Percentiles rank a stretch among this genome's conserved stretches.
Evolutionary conservation across 2,888 invertebrate genomes (phyloP).

Genomic region (Lypha dubia): DNA sequence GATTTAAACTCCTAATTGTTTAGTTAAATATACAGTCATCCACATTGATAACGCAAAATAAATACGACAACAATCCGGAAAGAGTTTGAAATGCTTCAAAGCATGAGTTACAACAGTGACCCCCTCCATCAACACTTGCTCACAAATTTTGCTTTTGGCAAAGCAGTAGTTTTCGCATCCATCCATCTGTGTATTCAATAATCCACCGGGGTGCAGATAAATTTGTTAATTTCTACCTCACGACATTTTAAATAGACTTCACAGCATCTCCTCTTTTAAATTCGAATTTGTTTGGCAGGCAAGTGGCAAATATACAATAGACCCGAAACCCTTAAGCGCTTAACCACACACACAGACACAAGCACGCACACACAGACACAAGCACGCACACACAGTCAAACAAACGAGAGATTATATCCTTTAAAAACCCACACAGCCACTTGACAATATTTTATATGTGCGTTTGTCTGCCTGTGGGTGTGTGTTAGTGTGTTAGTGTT

Average conservation of each 20-base stretch:
- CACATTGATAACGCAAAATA: background rate
- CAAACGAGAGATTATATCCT: constrained; percentile 19
- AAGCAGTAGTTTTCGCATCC: no score
- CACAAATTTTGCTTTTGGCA: no score
- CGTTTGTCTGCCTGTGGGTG: no score
- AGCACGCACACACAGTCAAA: constrained; percentile 2
- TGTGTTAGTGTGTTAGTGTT: background rate
- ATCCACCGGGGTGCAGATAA: background rate
- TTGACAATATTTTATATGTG: background rate
- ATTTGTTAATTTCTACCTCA: no score
- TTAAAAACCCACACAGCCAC: background rate
- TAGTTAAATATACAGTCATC: constrained; percentile 26
- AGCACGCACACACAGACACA: background rate
- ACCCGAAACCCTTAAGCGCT: constrained; percentile 30
- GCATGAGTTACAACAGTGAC: no score
- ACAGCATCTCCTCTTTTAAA: background rate
- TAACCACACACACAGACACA: background rate
- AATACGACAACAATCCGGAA: background rate
- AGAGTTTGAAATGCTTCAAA: background rate
- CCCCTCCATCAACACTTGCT: no score
- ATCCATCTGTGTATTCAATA: no score
- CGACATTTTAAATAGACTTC: background rate
- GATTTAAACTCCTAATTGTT: constrained; percentile 41
- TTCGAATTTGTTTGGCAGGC: constrained; percentile 38
- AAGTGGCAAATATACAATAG: constrained; percentile 17